Evolutionary conservation across 2,113 vertebrate genomes (phyloP).

Genomic region (Solenodon paradoxus): DNA sequence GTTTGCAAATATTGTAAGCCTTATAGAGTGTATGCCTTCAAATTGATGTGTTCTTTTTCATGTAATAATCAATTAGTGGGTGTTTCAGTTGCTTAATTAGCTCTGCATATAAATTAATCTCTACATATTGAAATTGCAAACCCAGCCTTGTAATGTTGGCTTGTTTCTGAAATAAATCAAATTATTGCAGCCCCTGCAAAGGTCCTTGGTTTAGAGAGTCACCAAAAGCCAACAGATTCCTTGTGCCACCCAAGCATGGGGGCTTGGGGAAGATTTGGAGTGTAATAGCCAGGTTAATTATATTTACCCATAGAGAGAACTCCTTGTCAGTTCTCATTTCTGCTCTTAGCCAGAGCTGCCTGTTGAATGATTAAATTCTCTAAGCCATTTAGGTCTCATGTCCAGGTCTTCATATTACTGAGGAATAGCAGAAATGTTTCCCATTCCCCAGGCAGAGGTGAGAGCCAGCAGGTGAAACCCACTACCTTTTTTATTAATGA

Average conservation of each 20-base stretch:
- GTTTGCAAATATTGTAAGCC: slow-evolving; percentile 68
- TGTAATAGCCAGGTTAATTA: slow-evolving; percentile 76
- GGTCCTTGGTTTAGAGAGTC: slow-evolving; percentile 63
- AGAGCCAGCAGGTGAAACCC: neutral
- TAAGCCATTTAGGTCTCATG: slow-evolving; percentile 30
- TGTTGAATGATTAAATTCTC: slow-evolving; percentile 58
- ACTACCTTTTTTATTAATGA: neutral
- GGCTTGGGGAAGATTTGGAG: slow-evolving; percentile 76
- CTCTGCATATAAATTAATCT: slow-evolving; percentile 75
- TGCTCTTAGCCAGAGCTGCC: slow-evolving; percentile 58
- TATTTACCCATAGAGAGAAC: slow-evolving; percentile 67
- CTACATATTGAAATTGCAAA: slow-evolving; percentile 76
- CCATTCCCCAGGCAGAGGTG: neutral
- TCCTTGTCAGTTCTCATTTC: slow-evolving; percentile 49
- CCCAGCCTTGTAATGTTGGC: slow-evolving; percentile 57
- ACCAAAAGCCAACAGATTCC: slow-evolving; percentile 67
- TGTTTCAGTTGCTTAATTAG: slow-evolving; percentile 71
- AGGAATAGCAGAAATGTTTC: slow-evolving; percentile 16
- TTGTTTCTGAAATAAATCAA: slow-evolving; percentile 78
- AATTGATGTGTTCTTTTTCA: slow-evolving; percentile 62
- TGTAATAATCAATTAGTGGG: slow-evolving; percentile 76
- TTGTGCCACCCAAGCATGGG: slow-evolving; percentile 14
- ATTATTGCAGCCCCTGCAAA: slow-evolving; percentile 70
- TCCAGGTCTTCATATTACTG: neutral
- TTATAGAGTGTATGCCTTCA: slow-evolving; percentile 59